Base-by-base conservation (phyloP, 2,797 vertebrate species). In the Oreonectes daqikongensis region DNA sequence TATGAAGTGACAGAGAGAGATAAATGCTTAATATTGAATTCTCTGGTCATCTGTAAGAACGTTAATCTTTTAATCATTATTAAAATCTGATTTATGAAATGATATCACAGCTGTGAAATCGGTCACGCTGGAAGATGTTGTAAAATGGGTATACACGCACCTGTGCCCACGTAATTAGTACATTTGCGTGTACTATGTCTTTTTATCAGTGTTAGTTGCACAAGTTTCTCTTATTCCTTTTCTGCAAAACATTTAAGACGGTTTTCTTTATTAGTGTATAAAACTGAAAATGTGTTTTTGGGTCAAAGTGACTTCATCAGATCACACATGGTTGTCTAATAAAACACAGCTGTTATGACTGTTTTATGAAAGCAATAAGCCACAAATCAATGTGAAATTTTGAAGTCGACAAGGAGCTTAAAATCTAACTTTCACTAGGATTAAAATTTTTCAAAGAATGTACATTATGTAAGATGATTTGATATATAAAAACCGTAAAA, bases 1-100 rank as follows among this genome's bases (percentile, higher is more conserved):
- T 17, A 73, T 17, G 14, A 63, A 64, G 2, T n/a, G 22, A 63
- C 22, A 55, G n/a, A 22, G 9, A 9, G 71, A 26, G 10, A 18
- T 50, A 52, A 50, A 12, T 24, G 46, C 42, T 63, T 35, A 61
- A 73, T 38, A 73, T 40, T 38, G 9, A 53, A 73, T 73, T 73
- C 10, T 32, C 71, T 38, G 6, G 3, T 40, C 10, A 26, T 40
- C 64, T 73, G 26, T 64, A 52, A 52, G 57, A 10, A 48, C 32
- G 30, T 72, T 72, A 32, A 38, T 50, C 44, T 72, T 22, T 24
- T 50, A 63, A 72, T 72, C 17, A 38, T 38, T 7, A 32, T 35
- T 38, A 50, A 50, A 63, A 20, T 64, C 5, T 40, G 4, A 73
- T 52, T 40, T 7, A 6, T 63, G 10, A 64, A 64, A 50, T 10